Evolutionary conservation across 2,888 invertebrate genomes (phyloP).

Genomic region (Hypsopygia costalis): DNA sequence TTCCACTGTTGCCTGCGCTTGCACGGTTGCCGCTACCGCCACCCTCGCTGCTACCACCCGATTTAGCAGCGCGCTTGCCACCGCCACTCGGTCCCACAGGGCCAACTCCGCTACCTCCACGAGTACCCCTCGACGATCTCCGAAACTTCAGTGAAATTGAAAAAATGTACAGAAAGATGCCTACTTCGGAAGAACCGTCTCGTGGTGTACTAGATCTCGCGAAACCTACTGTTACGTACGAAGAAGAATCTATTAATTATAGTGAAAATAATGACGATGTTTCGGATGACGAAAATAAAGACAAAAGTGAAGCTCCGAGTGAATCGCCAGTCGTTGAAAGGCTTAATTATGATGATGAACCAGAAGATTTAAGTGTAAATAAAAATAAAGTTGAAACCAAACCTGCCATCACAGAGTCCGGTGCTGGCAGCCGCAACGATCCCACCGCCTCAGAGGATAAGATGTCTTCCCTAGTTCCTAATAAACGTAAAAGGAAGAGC

Average conservation of each 20-base stretch:
- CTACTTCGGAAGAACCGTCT: slow-evolving; percentile 50
- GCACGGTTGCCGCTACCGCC: slow-evolving; percentile 87
- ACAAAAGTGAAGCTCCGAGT: slow-evolving; percentile 37
- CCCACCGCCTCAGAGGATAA: slow-evolving; percentile 69
- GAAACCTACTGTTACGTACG: slow-evolving; percentile 43
- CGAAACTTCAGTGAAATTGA: slow-evolving; percentile 78
- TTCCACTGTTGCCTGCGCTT: slow-evolving; percentile 85
- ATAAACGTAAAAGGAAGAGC: slow-evolving; percentile 89
- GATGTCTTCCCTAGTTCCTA: slow-evolving; percentile 72
- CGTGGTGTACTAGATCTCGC: slow-evolving; percentile 59
- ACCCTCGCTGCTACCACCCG: slow-evolving; percentile 83
- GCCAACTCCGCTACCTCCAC: slow-evolving; percentile 75
- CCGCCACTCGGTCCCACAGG: slow-evolving; percentile 49
- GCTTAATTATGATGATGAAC: slow-evolving; percentile 78
- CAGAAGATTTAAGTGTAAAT: slow-evolving; percentile 85
- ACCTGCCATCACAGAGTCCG: slow-evolving; percentile 58
- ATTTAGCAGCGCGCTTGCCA: slow-evolving; percentile 68
- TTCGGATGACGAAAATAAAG: slow-evolving; percentile 58
- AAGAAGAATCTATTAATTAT: slow-evolving; percentile 58
- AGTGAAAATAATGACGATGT: slow-evolving; percentile 62
- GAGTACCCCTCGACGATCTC: slow-evolving; percentile 69
- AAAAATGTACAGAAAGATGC: slow-evolving; percentile 73
- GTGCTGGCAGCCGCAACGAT: slow-evolving; percentile 43
- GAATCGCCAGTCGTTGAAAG: slow-evolving; percentile 49
- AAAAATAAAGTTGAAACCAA: slow-evolving; percentile 82